Evolutionary conservation across 2,797 vertebrate genomes (phyloP), one percentile per base, ranked within the genome.

Genomic region (Pelochelys cantorii): DNA sequence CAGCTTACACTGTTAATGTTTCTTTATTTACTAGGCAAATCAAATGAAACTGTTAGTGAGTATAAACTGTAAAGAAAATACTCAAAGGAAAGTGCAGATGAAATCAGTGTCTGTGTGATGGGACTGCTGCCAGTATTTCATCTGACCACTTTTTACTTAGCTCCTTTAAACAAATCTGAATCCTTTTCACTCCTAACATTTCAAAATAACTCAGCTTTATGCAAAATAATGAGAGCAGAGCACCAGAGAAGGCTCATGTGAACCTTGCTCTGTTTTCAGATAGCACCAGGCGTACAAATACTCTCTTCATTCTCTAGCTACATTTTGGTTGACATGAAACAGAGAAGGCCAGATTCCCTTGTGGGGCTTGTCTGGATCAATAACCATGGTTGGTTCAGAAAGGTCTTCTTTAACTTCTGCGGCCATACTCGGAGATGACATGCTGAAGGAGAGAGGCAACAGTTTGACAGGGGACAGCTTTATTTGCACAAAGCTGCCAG

Each of bases 301-400:
- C 1, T 0, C 48, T 84, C 79, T 37, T 75, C 62, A n/a, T 48
- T 88, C 20, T 90, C 55, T 77, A 83, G 89, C 84, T 95, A 59
- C 1, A 2, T 93, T 95, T 94, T 82, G 55, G 31, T 11, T 81
- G 88, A 87, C 9, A 5, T 59, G 59, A 91, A 94, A 82, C 77
- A 57, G 92, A 96, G 88, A 82, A 59, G 85, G 81, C 89, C 87
- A 71, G 55, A 54, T 87, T 95, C 89, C 93, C 93, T 96, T 96
- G 93, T 90, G 93, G 78, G 91, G 87, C 81, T 87, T 94, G 71
- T 90, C 92, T 91, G 57, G 79, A 68, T 89, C 82, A 86, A 87
- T 88, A 85, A 86, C n/a, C 37, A 2, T 68, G 87, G 78, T 3
- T 48, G 84, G 86, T 57, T 59, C 52, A 86, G 59, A 89, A 89